These are phyloP conservation scores for Euphydryas editha DNA, from an alignment of 2,888 invertebrate genomes.

Conservation along the genomic window DNA sequence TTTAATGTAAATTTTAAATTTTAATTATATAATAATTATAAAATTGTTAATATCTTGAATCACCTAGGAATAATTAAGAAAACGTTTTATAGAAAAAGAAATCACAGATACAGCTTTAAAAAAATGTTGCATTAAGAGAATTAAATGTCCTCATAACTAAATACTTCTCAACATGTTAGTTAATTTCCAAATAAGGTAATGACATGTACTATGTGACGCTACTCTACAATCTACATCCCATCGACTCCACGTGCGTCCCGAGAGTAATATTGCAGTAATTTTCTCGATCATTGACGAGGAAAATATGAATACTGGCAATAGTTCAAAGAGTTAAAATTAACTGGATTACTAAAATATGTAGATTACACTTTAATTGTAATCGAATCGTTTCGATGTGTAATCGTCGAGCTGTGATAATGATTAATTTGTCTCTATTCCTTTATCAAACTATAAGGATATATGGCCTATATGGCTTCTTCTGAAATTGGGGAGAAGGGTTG, in stretches of 20 bases:
- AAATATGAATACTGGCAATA: conserved; percentile 59
- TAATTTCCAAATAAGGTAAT: conserved; percentile 25
- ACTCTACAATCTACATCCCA: conserved; percentile 25
- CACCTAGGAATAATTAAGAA: no score
- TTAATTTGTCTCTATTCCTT: background rate
- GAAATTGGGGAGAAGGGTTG: no score
- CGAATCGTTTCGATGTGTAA: background rate
- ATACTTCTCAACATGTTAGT: background rate
- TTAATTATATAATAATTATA: no score
- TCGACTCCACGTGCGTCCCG: conserved; percentile 42
- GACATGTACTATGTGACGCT: conserved; percentile 22
- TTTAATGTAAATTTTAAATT: no score
- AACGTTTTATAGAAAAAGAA: no score
- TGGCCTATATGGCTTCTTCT: no score
- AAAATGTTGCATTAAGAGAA: no score
- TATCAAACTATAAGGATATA: no score
- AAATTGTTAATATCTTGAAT: no score
- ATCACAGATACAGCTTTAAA: no score
- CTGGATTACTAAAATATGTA: conserved; percentile 26
- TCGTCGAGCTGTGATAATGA: background rate
- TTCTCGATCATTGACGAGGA: conserved; percentile 50
- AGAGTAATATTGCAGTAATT: conserved; percentile 53
- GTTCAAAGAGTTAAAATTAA: conserved; percentile 60
- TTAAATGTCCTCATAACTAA: no score
- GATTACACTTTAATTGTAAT: background rate